Conservation (phyloP, 30 jellyfish, hydroid and myxozoan species). For the Phacellophora camtschatica region DNA sequence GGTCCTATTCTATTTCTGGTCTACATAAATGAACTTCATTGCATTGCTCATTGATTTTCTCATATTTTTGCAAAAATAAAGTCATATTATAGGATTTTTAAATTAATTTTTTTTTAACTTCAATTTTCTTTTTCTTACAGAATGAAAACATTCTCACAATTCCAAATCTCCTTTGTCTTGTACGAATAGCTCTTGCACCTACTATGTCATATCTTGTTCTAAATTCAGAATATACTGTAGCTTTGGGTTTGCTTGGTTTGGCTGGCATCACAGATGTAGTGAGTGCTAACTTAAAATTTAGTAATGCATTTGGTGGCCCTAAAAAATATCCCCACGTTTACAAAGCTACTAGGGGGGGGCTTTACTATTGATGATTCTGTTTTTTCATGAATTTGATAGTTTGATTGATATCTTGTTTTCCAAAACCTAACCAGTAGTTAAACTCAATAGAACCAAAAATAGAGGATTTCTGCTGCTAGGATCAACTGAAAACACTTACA, state of each 20-base stretch:
- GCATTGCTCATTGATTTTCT: too few species aligned
- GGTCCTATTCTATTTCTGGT: too few species aligned
- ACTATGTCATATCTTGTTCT: slow-evolving; percentile 76
- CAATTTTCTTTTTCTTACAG: slow-evolving; percentile 7
- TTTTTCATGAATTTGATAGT: too few species aligned
- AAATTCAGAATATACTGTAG: slow-evolving; percentile 61
- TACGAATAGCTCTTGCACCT: slow-evolving; percentile 79
- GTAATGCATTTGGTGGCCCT: background rate
- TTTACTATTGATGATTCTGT: too few species aligned
- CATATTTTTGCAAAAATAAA: too few species aligned
- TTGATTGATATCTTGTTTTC: too few species aligned
- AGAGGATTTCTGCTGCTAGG: too few species aligned
- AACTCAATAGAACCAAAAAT: too few species aligned
- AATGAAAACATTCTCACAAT: slow-evolving; percentile 66
- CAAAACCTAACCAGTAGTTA: too few species aligned
- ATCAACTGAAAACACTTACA: too few species aligned
- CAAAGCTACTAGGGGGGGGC: too few species aligned
- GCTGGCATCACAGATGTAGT: slow-evolving; percentile 98
- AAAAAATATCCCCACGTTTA: too few species aligned
- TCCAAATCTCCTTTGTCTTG: slow-evolving; percentile 78
- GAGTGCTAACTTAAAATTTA: background rate
- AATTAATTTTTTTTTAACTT: background rate
- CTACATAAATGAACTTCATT: background rate
- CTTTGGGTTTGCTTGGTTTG: slow-evolving; percentile 71
- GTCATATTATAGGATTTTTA: background rate